Evolutionary conservation across 2,888 invertebrate genomes (phyloP), one percentile per base, ranked within the genome.

Genomic region (Asteroscopus sphinx): DNA sequence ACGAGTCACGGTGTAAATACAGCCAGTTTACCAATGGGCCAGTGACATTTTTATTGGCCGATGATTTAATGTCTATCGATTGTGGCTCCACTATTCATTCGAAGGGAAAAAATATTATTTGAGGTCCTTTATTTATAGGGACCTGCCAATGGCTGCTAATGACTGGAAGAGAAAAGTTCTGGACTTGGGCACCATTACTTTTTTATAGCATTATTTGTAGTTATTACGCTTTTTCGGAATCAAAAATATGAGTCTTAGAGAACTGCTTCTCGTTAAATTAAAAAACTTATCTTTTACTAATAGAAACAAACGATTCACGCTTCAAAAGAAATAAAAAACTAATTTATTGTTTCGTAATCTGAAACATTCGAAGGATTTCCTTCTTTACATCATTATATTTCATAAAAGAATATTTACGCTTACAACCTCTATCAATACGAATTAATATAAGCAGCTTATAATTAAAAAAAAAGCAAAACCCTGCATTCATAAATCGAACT

Each of bases 41-140:
- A 92, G 82, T 92, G 93, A 93, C 93, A 91, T 90, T 93, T 93
- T 93, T 93, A 93, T 93, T 90, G 88, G 86, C 71, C 84, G 84
- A 91, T 93, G 92, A 94, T 93, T 91, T 92, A 92, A 83, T 76
- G 79, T 76, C 84, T 86, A 94, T 94, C 91, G 93, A 94, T 94
- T 90, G 82, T 88, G 82, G 74, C 85, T 77, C 78, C 82, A 84
- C 87, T 82, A 84, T 80, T 88, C 87, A 86, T 86, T 78, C 73
- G 67, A 74, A 68, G 72, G 35, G 63, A 68, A 68, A 72, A 76
- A 81, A 79, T 81, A 87, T 88, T 86, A 83, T 80, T 84, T 87
- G 39, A 33, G 45, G 36, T 59, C 63, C 59, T 51, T 76, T 62
- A 60, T 69, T 69, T 76, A 63, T 73, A 68, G 57, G 58, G 45